Base-by-base conservation (phyloP, 2,888 invertebrate genomes). In the Epicampocera succincta region DNA sequence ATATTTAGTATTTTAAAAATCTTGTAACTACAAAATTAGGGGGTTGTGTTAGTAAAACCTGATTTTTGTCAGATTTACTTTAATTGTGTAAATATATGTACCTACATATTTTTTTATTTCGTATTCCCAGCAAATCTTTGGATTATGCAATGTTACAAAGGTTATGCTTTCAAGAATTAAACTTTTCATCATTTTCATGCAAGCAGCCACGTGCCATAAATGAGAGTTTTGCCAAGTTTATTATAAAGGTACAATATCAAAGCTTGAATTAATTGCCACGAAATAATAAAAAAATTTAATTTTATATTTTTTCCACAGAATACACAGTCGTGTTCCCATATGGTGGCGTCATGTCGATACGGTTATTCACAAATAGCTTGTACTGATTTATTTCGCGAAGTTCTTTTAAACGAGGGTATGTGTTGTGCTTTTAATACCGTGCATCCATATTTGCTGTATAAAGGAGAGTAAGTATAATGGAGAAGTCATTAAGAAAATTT, bases 361-460 rank as follows among this genome's bases (percentile, higher is more conserved):
- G 93, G 94, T 85, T 93, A 92, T 0, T 91, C 91, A 17, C 86
- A 86, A 0, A 90, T 92, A 82, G 92, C 93, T 72, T 96, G 96
- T 87, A 92, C 93, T 9, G 93, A 94, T 61, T 89, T 95, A 74
- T 96, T 96, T 89, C 94, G 94, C 86, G 94, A 95, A 0, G 93
- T 95, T 68, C 91, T 96, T 71, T 95, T 96, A 0, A 96, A 96
- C 87, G 96, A 96, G 88, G 97, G 97, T 0, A 92, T 96, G 4
- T 97, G 97, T 88, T 97, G 96, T 89, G 94, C 95, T 1, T 97
- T 96, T 87, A 97, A 97, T 87, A 93, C 94, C 44, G 93, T 96
- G 0, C 94, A 95, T 84, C 92, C 93, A 3, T 93, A 94, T 77
- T 93, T 93, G 83, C 92, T 95, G 88, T 95, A 95, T 85, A 92